Evolutionary conservation across 2,797 vertebrate genomes (phyloP).

Genomic region (Huso huso): DNA sequence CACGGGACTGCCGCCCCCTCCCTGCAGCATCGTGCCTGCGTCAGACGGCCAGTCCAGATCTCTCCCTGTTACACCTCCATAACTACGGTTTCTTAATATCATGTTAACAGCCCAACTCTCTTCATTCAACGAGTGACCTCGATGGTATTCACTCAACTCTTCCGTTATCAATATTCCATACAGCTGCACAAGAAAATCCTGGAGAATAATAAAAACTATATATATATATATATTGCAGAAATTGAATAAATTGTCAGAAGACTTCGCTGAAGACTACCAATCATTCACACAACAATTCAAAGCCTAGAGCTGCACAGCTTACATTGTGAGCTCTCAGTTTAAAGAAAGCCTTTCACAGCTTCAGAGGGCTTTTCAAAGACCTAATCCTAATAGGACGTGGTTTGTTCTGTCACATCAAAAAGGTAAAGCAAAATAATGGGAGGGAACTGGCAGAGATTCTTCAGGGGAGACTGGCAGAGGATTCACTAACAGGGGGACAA

Average conservation of each 20-base stretch:
- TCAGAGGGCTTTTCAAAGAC: constrained; percentile 82
- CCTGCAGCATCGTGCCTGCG: no score
- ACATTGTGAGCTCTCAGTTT: constrained; percentile 76
- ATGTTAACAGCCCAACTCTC: no score
- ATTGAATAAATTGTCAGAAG: constrained; percentile 45
- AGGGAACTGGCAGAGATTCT: constrained; percentile 67
- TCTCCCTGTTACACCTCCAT: no score
- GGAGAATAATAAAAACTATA: no score
- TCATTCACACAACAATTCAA: constrained; percentile 61
- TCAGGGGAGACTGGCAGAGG: constrained; percentile 79
- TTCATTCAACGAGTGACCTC: constrained; percentile 6
- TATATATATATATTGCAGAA: constrained; percentile 36
- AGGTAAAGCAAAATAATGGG: constrained; percentile 60
- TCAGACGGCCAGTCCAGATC: no score
- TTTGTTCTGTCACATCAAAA: constrained; percentile 83
- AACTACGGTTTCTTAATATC: no score
- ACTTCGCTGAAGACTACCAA: constrained; percentile 63
- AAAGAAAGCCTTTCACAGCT: constrained; percentile 73
- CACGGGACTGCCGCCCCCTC: no score
- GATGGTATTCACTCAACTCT: constrained; percentile 35
- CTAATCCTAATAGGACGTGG: constrained; percentile 79
- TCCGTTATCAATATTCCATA: constrained; percentile 28
- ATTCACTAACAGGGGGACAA: constrained; percentile 65
- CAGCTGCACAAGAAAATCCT: constrained; percentile 17
- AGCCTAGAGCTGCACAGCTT: constrained; percentile 69